Evolutionary conservation across 2,113 vertebrate genomes (phyloP).

Genomic region (Apaloderma vittatum): DNA sequence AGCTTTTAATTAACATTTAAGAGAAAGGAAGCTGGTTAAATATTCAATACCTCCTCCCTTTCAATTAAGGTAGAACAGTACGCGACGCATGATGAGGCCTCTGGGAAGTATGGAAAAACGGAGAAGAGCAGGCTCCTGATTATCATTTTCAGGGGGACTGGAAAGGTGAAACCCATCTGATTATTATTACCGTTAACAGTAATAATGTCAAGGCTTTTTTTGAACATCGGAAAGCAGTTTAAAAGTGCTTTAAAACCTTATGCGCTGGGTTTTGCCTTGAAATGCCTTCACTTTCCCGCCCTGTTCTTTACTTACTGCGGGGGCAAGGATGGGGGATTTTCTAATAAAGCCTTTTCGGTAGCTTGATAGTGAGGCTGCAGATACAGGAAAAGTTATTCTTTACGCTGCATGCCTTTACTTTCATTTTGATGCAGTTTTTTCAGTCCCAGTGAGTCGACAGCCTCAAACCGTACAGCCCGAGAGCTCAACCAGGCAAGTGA

Average conservation of each 20-base stretch:
- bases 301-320: not conserved
- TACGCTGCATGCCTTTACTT: not conserved
- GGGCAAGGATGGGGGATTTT: not conserved
- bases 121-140: conserved; percentile 48
- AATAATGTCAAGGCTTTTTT: not conserved
- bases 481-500: not conserved
- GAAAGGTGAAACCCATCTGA: conserved; percentile 54
- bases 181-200: not conserved
- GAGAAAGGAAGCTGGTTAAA: conserved; percentile 70
- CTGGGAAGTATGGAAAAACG: conserved; percentile 56
- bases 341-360: not conserved
- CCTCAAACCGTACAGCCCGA: not conserved
- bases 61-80: conserved; percentile 70
- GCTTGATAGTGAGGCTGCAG: not conserved
- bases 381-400: not conserved
- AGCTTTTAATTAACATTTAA: conserved; percentile 74
- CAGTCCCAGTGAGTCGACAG: not conserved
- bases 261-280: not conserved
- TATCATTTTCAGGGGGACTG: conserved; percentile 44
- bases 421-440: not conserved
- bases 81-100: conserved; percentile 51
- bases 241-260: rapidly evolving
- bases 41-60: conserved; percentile 74
- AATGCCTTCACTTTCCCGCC: not conserved
- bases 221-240: not conserved